Evolutionary conservation across 2,888 invertebrate genomes (phyloP), one percentile per base, ranked within the genome.

Genomic region (Dynastes tityus): DNA sequence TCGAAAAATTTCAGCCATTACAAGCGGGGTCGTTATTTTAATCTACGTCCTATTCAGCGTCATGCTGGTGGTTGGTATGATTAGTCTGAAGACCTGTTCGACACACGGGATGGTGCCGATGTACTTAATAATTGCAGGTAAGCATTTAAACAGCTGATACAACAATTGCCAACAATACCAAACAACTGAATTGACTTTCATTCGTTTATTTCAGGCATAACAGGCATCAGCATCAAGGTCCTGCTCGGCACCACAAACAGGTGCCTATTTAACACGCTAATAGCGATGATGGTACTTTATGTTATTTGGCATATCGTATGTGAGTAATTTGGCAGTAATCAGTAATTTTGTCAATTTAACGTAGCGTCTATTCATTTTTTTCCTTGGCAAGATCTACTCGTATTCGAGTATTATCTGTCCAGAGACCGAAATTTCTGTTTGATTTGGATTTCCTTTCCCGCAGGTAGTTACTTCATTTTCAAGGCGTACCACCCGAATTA

Each of bases 31-130:
- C 13, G 77, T 87, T 70, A 86, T 88, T 11, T 76, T 87, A 79
- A 82, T 87, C 16, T 88, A 87, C 78, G 84, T 84, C 6, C 80
- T 87, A 32, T 85, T 87, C 78, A 85, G 87, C 74, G 78, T 83
- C 22, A 86, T 86, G 85, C 87, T 88, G 74, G 83, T 86, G 11
- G 84, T 86, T 27, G 88, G 88, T 45, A 86, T 86, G 84, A 83
- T 87, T 2, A 87, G 85, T 80, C 78, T 88, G 53, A 86, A 88
- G 78, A 86, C 82, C 75, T 88, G 88, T 80, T 83, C 87, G 1
- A 78, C 87, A 11, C 87, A 85, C 78, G 83, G 84, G 67, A 81
- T 88, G 70, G 87, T 88, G 76, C 88, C 88, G 6, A 84, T 88
- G 76, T 88, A 88, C 81, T 80, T 88, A 68, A 87, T 88, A 75